phyloP scores from a whole-genome alignment of 1,140 invertebrate genomes.

The Aphaenogaster floridana region DNA sequence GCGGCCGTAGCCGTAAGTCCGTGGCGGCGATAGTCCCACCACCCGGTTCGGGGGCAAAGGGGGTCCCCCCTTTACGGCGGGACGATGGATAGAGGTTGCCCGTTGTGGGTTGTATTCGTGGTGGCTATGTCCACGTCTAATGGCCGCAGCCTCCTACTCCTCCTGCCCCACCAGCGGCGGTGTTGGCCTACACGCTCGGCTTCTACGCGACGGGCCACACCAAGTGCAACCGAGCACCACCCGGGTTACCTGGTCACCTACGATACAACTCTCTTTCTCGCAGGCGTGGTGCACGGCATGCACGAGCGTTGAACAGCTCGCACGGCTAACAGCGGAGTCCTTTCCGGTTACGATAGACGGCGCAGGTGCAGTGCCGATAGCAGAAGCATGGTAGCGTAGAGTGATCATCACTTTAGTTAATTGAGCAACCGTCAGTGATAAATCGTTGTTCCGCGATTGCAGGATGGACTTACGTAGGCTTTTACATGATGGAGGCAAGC shows the following conservation, averaged over 20 bases:
- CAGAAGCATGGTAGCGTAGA: neutral
- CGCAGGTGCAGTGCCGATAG: conserved; percentile 56
- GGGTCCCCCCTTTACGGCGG: conserved; percentile 26
- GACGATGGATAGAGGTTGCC: conserved; percentile 57
- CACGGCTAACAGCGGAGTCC: conserved; percentile 12
- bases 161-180: conserved; percentile 56
- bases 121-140: conserved; percentile 62
- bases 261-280: conserved; percentile 73
- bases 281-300: conserved; percentile 69
- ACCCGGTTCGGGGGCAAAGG: conserved; percentile 57
- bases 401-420: conserved; percentile 48
- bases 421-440: conserved; percentile 30
- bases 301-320: conserved; percentile 29
- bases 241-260: conserved; percentile 80
- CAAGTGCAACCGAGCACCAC: conserved; percentile 82
- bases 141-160: conserved; percentile 71
- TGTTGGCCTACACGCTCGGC: conserved; percentile 58
- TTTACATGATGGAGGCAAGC: conserved; percentile 8
- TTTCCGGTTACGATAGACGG: conserved; percentile 56
- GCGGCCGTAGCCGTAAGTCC: conserved; percentile 57
- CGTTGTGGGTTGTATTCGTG: conserved; percentile 61
- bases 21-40: conserved; percentile 64
- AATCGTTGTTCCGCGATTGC: conserved; percentile 11
- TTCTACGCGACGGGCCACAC: conserved; percentile 71
- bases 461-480: neutral